Conservation (phyloP, 2,113 vertebrate genomes). For the Prochilodus magdalenae region DNA sequence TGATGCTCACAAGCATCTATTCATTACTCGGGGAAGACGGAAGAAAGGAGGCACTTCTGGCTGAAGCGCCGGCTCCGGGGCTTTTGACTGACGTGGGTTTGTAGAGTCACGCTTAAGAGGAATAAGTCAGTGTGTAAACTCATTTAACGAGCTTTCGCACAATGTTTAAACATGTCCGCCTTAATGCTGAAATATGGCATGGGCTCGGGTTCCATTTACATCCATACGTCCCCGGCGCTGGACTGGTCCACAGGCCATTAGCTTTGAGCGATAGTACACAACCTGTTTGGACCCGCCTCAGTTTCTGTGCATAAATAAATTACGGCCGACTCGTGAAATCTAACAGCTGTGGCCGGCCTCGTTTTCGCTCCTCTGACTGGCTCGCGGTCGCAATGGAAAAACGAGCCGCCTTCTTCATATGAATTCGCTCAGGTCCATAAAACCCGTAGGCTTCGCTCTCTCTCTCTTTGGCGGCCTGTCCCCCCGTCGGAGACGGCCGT, state of each 20-base stretch:
- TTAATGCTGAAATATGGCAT: slow-evolving; percentile 53
- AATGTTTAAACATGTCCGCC: slow-evolving; percentile 62
- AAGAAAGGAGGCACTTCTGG: neutral
- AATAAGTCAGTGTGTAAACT: slow-evolving; percentile 63
- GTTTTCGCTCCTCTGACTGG: slow-evolving; percentile 65
- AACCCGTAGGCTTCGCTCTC: slow-evolving; percentile 57
- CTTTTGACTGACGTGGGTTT: slow-evolving; percentile 61
- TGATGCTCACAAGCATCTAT: neutral
- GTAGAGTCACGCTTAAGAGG: slow-evolving; percentile 52
- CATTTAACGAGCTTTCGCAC: slow-evolving; percentile 63
- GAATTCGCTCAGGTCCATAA: slow-evolving; percentile 69
- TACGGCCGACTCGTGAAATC: slow-evolving; percentile 67
- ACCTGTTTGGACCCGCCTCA: slow-evolving; percentile 58
- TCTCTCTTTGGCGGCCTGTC: slow-evolving; percentile 30
- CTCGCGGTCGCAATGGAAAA: slow-evolving; percentile 69
- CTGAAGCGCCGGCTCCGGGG: slow-evolving; percentile 22
- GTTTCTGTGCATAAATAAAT: slow-evolving; percentile 61
- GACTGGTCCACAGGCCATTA: slow-evolving; percentile 25
- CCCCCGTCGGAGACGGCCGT: neutral
- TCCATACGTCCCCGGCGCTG: slow-evolving; percentile 30
- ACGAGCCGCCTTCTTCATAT: slow-evolving; percentile 61
- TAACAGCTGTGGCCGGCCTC: slow-evolving; percentile 71
- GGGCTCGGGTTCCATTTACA: slow-evolving; percentile 26
- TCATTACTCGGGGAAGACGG: neutral
- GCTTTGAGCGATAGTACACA: slow-evolving; percentile 63